Evolutionary conservation across 2,888 invertebrate genomes (phyloP), one percentile per base, ranked within the genome.

Genomic region (Labia minor): DNA sequence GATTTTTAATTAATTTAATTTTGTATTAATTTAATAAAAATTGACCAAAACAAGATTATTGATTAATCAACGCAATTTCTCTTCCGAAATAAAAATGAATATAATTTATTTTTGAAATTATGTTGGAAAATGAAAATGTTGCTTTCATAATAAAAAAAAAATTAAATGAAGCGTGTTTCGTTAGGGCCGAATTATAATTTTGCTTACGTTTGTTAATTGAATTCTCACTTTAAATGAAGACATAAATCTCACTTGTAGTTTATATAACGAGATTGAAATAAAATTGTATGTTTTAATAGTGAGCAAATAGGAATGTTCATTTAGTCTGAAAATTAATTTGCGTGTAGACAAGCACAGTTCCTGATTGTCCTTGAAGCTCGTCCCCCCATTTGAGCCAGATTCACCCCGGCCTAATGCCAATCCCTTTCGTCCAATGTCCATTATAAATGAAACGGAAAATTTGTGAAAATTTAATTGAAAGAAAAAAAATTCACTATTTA

Each of bases 241-340:
- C 49, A 49, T 49, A 49, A 49, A 49, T 49, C 49, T 49, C 49
- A 8, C 49, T 49, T 49, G 49, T 49, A 49, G 49, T 49, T 49
- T 49, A 49, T 49, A 49, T 49, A 49, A 49, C 49, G 49, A 49
- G 49, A 49, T 49, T 49, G 49, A 49, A 49, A 49, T 49, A 49
- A 49, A 49, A 49, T 49, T 49, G 49, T 49, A 49, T 49, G 49
- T 49, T 49, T 49, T 49, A 49, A 49, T 49, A 49, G 49, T 49
- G 49, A 11, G 49, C 14, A 49, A 49, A 49, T 49, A 49, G 49
- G 49, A 49, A 49, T 49, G 49, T 49, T 49, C 49, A 49, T 49
- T 49, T 49, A 49, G 49, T 49, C 49, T 14, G 16, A 49, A 49
- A 49, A 49, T 49, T 49, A 49, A 49, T 49, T 49, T 49, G 16